Base-by-base conservation (phyloP, 2,888 invertebrate species). In the Adelognathus sp. region DNA sequence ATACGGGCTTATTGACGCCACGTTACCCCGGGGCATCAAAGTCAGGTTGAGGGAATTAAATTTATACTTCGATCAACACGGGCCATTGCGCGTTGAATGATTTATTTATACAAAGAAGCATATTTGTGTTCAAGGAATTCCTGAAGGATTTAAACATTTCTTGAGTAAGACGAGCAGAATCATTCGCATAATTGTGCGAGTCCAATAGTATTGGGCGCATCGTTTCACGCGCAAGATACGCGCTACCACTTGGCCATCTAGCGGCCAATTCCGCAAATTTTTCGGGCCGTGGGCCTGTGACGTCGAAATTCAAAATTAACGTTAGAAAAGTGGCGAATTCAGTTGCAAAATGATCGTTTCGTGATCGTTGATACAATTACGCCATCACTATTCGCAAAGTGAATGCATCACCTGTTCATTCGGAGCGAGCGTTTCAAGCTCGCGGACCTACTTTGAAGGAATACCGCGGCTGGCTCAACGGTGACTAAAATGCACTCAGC, bases 21-120 rank as follows among this genome's bases (percentile, higher is more conserved):
- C 66, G 54, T 54, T 67, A 21, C 18, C 54, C 31, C 52, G 33
- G 54, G 36, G 44, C 71, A 50, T 66, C 76, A 60, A 71, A 60
- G 52, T 66, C 66, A 14, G 14, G 46, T n/a, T 24, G 60, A 52
- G 16, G 54, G 24, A 41, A 60, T 71, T 60, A 31, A 36, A 61
- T 61, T 61, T 54, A n/a, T 66, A 24, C 36, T 29, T 36, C 36
- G 27, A 39, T 44, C 11, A 33, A 21, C 54, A 36, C 21, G 29
- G 50, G 18, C n/a, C 5, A 7, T n/a, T 18, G 24, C 21, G 21
- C 39, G 36, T 39, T 18, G 24, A 41, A 9, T 18, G 33, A 18
- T 14, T 39, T 11, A n/a, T 5, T 24, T 9, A 39, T 24, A 60
- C 39, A 60, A 21, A 4, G 24, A 21, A 60, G 24, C n/a, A 18